A percentile compares a stretch with the other conserved stretches of the same genome.
Evolutionary conservation across 2,113 vertebrate species (phyloP).

Genomic region (Burhinus bistriatus): DNA sequence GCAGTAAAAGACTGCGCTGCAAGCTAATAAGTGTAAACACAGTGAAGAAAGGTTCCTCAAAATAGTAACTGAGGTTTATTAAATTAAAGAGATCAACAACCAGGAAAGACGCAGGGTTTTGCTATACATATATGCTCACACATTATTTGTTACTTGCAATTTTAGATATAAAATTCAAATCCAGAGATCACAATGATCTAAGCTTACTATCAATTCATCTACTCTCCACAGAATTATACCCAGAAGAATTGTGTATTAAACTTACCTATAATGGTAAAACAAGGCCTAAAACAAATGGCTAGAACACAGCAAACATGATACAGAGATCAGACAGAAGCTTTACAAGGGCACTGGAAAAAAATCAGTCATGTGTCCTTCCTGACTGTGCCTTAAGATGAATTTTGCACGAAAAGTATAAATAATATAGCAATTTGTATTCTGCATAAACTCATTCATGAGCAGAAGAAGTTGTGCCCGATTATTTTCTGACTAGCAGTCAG

Average conservation of each 20-base stretch:
- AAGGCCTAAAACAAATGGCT: background rate
- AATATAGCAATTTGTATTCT: background rate
- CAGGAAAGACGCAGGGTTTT: background rate
- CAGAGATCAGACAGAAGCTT: background rate
- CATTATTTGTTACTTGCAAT: background rate
- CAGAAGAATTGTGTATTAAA: background rate
- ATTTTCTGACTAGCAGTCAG: background rate
- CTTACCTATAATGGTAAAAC: background rate
- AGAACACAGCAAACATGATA: background rate
- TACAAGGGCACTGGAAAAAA: background rate
- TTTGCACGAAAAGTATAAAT: background rate
- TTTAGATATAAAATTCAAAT: background rate
- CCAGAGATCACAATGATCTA: background rate
- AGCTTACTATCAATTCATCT: background rate
- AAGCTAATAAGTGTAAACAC: background rate
- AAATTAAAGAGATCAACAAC: background rate
- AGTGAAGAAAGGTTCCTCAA: background rate
- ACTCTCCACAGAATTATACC: background rate
- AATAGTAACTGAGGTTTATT: background rate
- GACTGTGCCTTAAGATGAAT: background rate
- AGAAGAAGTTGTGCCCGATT: background rate
- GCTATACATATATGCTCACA: background rate
- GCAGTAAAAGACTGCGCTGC: background rate
- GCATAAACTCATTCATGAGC: background rate
- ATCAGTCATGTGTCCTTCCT: background rate